Percentiles rank a stretch among this genome's conserved stretches.
Evolutionary conservation across 2,888 invertebrate genomes (phyloP).

Genomic region (Temnothorax unifasciatus): DNA sequence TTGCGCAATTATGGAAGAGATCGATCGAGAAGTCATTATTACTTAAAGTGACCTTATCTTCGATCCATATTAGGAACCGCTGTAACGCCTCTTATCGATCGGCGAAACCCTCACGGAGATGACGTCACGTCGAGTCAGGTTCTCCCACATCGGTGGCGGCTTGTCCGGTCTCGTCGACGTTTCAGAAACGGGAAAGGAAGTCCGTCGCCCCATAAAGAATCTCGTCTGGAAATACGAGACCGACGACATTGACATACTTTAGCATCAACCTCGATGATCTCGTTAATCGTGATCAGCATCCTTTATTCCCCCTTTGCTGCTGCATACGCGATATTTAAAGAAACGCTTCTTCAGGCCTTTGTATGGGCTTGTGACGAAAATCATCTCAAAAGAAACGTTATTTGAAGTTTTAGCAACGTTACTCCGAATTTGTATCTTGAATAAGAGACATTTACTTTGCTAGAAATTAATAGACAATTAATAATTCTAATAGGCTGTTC

Average conservation of each 20-base stretch:
- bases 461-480: too few relatives aligned
- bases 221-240: slow-evolving; percentile 52
- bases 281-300: slow-evolving; percentile 17
- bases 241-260: slow-evolving; percentile 74
- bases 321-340: not conserved
- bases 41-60: slow-evolving; percentile 40
- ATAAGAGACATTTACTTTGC: too few relatives aligned
- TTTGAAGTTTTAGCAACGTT: not conserved
- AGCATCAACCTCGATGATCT: slow-evolving; percentile 51
- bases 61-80: slow-evolving; percentile 75
- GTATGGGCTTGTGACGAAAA: not conserved
- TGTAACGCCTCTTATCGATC: slow-evolving; percentile 76
- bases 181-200: slow-evolving; percentile 51
- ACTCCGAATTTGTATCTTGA: not conserved
- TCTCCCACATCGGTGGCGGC: slow-evolving; percentile 64
- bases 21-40: slow-evolving; percentile 5
- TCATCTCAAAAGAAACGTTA: not conserved
- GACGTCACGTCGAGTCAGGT: slow-evolving; percentile 76
- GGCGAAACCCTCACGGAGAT: slow-evolving; percentile 69
- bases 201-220: slow-evolving; percentile 43
- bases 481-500: too few relatives aligned
- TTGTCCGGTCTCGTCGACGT: slow-evolving; percentile 52
- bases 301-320: not conserved
- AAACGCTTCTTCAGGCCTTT: not conserved
- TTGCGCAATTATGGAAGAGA: slow-evolving; percentile 8